A percentile compares a stretch with the other conserved stretches of the same genome.
phyloP scores from a whole-genome alignment of 2,888 invertebrate species.

The Sepioteuthis lessoniana region DNA sequence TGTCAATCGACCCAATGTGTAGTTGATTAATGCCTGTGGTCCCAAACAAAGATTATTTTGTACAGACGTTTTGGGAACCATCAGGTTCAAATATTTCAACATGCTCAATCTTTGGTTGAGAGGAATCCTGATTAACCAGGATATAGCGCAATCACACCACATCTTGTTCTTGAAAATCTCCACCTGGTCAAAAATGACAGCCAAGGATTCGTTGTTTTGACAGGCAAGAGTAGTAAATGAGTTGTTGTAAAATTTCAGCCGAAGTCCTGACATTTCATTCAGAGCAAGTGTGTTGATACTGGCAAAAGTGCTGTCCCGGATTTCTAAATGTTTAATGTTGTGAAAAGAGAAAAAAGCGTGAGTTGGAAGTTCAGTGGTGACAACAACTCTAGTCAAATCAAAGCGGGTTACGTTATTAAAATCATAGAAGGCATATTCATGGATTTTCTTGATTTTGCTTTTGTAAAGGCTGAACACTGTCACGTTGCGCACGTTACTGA shows the following conservation, averaged over 20 bases:
- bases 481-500: neutral
- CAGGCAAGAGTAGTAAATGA: neutral
- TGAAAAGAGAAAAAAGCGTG: neutral
- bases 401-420: neutral
- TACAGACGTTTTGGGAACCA: neutral
- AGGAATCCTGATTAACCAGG: neutral
- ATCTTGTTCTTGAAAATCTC: neutral
- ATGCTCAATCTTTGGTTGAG: neutral
- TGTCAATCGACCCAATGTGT: neutral
- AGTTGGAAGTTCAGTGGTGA: neutral
- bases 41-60: neutral
- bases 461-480: conserved; percentile 3
- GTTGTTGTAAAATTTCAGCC: neutral
- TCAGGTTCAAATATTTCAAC: neutral
- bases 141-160: neutral
- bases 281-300: neutral
- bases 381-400: neutral
- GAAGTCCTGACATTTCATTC: neutral
- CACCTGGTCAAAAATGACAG: neutral
- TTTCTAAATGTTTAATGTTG: neutral
- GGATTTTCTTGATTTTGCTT: neutral
- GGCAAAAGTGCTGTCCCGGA: neutral
- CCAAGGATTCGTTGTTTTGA: neutral
- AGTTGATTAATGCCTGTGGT: neutral
- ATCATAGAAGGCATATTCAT: neutral